These are phyloP conservation scores for Trachelipus rathkii DNA, from an alignment of 1,140 invertebrate genomes.

Conservation along the genomic window DNA sequence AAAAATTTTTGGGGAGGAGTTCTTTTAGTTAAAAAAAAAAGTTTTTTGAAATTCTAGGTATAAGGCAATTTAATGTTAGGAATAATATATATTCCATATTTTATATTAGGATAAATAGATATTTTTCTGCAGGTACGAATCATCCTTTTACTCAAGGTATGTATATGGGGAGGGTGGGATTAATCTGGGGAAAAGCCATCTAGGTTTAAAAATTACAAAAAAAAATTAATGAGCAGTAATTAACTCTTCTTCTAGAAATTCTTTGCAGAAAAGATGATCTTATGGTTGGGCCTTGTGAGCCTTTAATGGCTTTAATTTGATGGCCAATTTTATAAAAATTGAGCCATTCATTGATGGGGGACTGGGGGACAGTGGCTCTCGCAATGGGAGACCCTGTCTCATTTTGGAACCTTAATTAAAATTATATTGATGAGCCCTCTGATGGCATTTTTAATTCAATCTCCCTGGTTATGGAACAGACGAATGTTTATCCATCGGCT, in stretches of 20 bases:
- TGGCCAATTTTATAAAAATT: not conserved
- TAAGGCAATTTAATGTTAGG: too few species aligned
- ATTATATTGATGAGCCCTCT: constrained; percentile 29
- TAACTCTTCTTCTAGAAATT: constrained; percentile 41
- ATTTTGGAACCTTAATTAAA: constrained; percentile 14
- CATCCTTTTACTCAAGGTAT: constrained; percentile 35
- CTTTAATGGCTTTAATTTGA: constrained; percentile 22
- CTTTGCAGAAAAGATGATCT: constrained; percentile 37
- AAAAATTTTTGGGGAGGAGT: too few species aligned
- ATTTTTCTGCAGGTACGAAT: constrained; percentile 38
- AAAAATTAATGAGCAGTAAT: constrained; percentile 31
- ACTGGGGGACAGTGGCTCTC: constrained; percentile 10
- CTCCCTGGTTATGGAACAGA: constrained; percentile 59
- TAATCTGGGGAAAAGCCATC: not conserved
- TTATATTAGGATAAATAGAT: too few species aligned
- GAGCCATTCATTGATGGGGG: not conserved
- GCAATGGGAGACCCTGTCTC: not conserved
- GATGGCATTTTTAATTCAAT: constrained; percentile 35
- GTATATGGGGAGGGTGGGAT: constrained; percentile 32
- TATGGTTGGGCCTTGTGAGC: constrained; percentile 33
- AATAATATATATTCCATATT: too few species aligned
- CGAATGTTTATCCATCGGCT: constrained; percentile 89
- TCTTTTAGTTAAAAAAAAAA: too few species aligned
- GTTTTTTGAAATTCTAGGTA: too few species aligned
- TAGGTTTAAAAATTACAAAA: too few species aligned